A percentile compares a stretch with the other conserved stretches of the same genome.
These are phyloP conservation scores for Leptatherina wallacei DNA, from an alignment of 2,797 vertebrate species.

Conservation along the genomic window DNA sequence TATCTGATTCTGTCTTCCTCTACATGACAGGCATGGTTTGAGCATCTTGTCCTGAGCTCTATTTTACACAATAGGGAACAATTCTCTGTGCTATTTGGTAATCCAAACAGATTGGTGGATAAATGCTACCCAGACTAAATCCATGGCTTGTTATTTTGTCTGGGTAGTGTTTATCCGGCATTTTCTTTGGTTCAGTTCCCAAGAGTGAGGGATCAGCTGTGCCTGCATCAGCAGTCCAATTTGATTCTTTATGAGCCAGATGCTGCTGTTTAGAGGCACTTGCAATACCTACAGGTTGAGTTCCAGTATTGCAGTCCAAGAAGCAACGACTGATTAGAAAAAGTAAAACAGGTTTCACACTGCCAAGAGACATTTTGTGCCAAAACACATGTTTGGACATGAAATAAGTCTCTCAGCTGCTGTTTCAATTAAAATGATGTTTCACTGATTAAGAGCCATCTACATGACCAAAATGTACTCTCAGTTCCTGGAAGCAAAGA, in stretches of 20 bases:
- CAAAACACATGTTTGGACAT: slow-evolving; percentile 29
- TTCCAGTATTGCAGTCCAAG: slow-evolving; percentile 17
- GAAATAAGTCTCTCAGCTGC: slow-evolving; percentile 24
- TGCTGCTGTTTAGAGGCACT: slow-evolving; percentile 41
- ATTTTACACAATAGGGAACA: slow-evolving; percentile 40
- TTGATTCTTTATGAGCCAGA: slow-evolving; percentile 50
- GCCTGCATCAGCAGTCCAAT: slow-evolving; percentile 49
- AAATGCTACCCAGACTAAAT: slow-evolving; percentile 58
- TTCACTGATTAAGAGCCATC: slow-evolving; percentile 33
- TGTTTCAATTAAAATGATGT: slow-evolving; percentile 33
- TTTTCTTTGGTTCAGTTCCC: slow-evolving; percentile 53
- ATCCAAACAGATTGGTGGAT: slow-evolving; percentile 64
- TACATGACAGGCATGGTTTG: slow-evolving; percentile 9
- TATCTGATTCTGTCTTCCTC: slow-evolving; percentile 40
- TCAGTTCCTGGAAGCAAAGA: slow-evolving; percentile 29
- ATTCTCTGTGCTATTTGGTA: slow-evolving; percentile 49
- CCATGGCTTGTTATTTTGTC: slow-evolving; percentile 26
- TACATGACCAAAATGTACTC: slow-evolving; percentile 14
- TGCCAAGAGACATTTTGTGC: slow-evolving; percentile 15
- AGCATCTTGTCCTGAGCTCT: slow-evolving; percentile 42
- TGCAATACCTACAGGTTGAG: slow-evolving; percentile 26
- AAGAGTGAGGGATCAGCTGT: slow-evolving; percentile 64
- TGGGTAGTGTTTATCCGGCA: slow-evolving; percentile 33
- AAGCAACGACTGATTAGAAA: slow-evolving; percentile 13
- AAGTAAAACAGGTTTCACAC: slow-evolving; percentile 10